Percentiles rank a stretch among this genome's conserved stretches.
Conservation (phyloP, 2,113 vertebrate species). For the Synodontis membranacea region DNA sequence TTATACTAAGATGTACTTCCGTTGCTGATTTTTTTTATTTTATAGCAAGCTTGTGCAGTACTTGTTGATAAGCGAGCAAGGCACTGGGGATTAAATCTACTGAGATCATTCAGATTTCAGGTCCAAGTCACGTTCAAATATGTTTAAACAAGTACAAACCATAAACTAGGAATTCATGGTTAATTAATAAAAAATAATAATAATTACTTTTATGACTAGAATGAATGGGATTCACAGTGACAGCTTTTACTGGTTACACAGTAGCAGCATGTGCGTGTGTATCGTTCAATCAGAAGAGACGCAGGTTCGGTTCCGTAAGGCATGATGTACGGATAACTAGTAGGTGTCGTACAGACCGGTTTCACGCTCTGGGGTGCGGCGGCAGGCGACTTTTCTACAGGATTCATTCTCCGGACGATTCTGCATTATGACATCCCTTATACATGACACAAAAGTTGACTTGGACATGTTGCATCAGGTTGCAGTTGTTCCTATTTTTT, state of each 20-base stretch:
- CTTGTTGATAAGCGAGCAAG: neutral
- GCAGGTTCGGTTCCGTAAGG: neutral
- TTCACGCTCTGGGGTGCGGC: slow-evolving; percentile 3
- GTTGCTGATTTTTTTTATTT: too few relatives aligned
- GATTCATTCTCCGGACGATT: neutral
- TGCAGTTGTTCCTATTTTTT: neutral
- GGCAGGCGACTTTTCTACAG: neutral
- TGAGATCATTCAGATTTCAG: neutral
- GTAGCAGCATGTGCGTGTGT: neutral
- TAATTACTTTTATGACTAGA: neutral
- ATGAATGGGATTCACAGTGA: slow-evolving; percentile 22
- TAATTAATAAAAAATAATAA: neutral
- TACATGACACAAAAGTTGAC: too few relatives aligned
- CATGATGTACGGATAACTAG: neutral
- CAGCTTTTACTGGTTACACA: neutral
- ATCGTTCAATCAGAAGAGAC: slow-evolving; percentile 17
- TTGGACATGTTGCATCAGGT: neutral
- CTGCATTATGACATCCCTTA: neutral
- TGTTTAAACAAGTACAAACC: neutral
- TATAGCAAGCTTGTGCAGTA: too few relatives aligned
- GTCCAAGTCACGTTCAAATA: neutral
- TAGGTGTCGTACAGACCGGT: slow-evolving; percentile 31
- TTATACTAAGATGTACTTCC: neutral
- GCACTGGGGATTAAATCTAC: neutral
- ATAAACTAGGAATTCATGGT: neutral